Evolutionary conservation across 2,797 vertebrate genomes (phyloP).

Genomic region (Echeneis naucrates): DNA sequence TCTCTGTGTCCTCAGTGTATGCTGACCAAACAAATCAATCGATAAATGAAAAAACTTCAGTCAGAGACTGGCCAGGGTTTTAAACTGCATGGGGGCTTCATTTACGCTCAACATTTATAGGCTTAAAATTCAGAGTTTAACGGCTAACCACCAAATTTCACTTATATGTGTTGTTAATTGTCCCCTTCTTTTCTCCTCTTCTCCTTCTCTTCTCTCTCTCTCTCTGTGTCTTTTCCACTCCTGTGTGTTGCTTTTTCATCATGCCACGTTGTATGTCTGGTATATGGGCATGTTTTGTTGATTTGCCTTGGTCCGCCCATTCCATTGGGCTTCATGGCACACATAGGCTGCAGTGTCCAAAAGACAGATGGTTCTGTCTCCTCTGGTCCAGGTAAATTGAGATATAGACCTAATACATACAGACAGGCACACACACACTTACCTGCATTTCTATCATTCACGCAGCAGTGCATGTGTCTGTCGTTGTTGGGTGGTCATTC

Average conservation of each 20-base stretch:
- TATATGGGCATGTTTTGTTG: constrained; percentile 73
- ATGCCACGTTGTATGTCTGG: constrained; percentile 60
- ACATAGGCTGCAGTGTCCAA: constrained; percentile 79
- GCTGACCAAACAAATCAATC: constrained; percentile 14
- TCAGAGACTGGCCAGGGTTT: constrained; percentile 9
- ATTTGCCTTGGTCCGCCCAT: constrained; percentile 67
- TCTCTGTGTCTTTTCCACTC: constrained; percentile 58
- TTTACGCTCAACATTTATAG: background rate
- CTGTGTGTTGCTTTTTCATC: constrained; percentile 76
- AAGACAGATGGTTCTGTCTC: constrained; percentile 79
- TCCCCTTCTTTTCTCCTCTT: constrained; percentile 71
- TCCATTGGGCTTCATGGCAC: constrained; percentile 69
- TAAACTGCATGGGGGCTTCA: constrained; percentile 21
- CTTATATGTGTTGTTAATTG: constrained; percentile 74
- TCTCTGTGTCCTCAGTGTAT: constrained; percentile 22
- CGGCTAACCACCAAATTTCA: constrained; percentile 50
- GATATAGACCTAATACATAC: constrained; percentile 37
- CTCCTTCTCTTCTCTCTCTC: constrained; percentile 54
- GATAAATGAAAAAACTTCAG: too few relatives aligned
- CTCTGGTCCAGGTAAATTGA: constrained; percentile 84
- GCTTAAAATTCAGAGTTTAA: constrained; percentile 19
- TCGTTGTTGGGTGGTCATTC: constrained; percentile 43
- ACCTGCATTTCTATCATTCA: constrained; percentile 31
- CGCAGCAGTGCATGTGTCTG: constrained; percentile 65
- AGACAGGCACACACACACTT: constrained; percentile 19